phyloP scores from a whole-genome alignment of 2,888 invertebrate genomes.

The Drosophila sordidula region DNA sequence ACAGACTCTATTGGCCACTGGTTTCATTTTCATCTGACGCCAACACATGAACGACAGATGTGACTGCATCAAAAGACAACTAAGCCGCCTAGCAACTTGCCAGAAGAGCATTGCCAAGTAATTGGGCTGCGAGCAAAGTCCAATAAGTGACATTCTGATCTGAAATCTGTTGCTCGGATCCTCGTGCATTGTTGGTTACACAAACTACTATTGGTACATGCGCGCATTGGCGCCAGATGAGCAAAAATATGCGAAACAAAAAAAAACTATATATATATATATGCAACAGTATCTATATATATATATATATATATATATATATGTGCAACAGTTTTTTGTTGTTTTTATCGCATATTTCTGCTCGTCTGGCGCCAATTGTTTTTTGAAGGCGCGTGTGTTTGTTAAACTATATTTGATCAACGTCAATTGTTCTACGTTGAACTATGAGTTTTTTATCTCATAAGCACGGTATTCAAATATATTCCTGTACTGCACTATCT shows the following conservation, averaged over 20 bases:
- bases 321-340: conserved; percentile 43
- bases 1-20: conserved; percentile 37
- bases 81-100: conserved; percentile 23
- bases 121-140: conserved; percentile 63
- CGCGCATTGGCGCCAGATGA: neutral
- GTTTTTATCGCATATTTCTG: conserved; percentile 65
- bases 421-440: too few species aligned
- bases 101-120: conserved; percentile 56
- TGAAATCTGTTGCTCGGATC: conserved; percentile 55
- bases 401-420: neutral
- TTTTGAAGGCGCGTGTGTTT: conserved; percentile 20
- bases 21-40: conserved; percentile 51
- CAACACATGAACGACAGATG: conserved; percentile 65
- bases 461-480: too few species aligned
- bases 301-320: neutral
- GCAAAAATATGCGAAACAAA: too few species aligned
- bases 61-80: conserved; percentile 44
- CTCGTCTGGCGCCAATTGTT: conserved; percentile 66
- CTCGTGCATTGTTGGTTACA: conserved; percentile 24
- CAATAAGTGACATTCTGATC: conserved; percentile 68
- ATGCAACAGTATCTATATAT: conserved; percentile 8
- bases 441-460: too few species aligned
- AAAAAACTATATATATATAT: too few species aligned
- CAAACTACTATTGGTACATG: neutral
- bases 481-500: too few species aligned